A percentile compares a stretch with the other conserved stretches of the same genome.
Evolutionary conservation across 2,888 invertebrate genomes (phyloP).

Genomic region (Sylvicola cinctus): DNA sequence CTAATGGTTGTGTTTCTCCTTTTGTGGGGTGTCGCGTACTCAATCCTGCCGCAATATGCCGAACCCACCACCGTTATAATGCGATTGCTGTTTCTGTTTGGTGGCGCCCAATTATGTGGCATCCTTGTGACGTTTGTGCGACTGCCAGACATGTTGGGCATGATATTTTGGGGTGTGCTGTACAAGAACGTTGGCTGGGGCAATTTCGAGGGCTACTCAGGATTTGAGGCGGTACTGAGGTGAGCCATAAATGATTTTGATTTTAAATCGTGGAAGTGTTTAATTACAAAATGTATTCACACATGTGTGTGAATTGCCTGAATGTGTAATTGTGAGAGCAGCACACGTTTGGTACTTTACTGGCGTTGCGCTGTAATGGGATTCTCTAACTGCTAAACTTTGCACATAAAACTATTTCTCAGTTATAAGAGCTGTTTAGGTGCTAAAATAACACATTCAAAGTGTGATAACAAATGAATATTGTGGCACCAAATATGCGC

Average conservation of each 20-base stretch:
- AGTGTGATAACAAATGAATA: too few species aligned
- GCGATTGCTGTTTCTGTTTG: conserved; percentile 21
- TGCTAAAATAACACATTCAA: too few species aligned
- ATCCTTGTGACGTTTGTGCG: conserved; percentile 17
- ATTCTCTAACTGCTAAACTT: too few species aligned
- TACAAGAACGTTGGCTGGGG: conserved; percentile 29
- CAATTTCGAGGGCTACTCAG: conserved; percentile 25
- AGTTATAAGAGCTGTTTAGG: too few species aligned
- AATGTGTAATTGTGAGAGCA: too few species aligned
- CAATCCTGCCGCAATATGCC: conserved; percentile 19
- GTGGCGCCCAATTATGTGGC: conserved; percentile 21
- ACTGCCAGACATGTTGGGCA: conserved; percentile 36
- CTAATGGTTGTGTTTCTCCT: conserved; percentile 19
- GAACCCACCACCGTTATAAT: conserved; percentile 17
- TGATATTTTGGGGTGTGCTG: conserved; percentile 36
- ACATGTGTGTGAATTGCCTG: too few species aligned
- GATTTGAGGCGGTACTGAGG: conserved; percentile 29
- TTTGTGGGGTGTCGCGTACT: conserved; percentile 22
- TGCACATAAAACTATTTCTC: too few species aligned
- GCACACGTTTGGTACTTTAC: too few species aligned
- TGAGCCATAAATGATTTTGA: conserved; percentile 14
- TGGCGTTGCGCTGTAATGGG: too few species aligned
- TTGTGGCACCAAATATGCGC: too few species aligned
- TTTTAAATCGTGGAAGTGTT: too few species aligned
- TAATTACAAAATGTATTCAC: too few species aligned